Conservation (phyloP, 2,113 vertebrate genomes). For the cattle (Bos taurus) region DNA sequence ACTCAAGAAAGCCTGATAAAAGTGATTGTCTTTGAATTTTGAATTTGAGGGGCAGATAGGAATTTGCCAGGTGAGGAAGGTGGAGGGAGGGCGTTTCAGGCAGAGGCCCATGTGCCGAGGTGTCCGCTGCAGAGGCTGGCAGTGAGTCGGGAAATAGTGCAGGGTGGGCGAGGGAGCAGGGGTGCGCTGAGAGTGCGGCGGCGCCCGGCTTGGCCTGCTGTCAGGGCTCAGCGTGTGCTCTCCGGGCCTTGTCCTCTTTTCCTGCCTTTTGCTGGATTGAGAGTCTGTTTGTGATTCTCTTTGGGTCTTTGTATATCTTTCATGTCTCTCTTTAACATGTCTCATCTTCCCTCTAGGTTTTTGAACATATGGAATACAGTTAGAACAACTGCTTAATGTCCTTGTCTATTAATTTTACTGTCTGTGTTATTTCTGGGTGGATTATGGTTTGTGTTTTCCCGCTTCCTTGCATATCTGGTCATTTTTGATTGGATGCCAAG, state of each 20-base stretch:
- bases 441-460: not conserved
- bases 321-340: not conserved
- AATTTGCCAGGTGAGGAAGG: not conserved
- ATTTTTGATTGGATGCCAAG: not conserved
- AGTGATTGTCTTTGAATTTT: not conserved
- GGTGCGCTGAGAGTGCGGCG: too few species aligned
- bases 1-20: not conserved
- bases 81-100: not conserved
- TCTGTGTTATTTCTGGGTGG: not conserved
- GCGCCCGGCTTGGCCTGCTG: fast-evolving
- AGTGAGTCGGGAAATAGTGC: not conserved
- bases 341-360: not conserved
- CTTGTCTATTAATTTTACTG: not conserved
- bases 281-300: not conserved
- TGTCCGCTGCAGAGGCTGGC: not conserved
- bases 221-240: too few species aligned
- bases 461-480: not conserved
- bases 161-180: too few species aligned
- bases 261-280: not conserved
- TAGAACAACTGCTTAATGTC: not conserved
- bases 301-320: not conserved
- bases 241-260: not conserved
- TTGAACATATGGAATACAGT: not conserved
- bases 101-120: not conserved
- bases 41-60: not conserved